A percentile compares a stretch with the other conserved stretches of the same genome.
These are phyloP conservation scores for Pocillopora damicornis DNA, from an alignment of 64 coral and sea anemone species.

Conservation along the genomic window DNA sequence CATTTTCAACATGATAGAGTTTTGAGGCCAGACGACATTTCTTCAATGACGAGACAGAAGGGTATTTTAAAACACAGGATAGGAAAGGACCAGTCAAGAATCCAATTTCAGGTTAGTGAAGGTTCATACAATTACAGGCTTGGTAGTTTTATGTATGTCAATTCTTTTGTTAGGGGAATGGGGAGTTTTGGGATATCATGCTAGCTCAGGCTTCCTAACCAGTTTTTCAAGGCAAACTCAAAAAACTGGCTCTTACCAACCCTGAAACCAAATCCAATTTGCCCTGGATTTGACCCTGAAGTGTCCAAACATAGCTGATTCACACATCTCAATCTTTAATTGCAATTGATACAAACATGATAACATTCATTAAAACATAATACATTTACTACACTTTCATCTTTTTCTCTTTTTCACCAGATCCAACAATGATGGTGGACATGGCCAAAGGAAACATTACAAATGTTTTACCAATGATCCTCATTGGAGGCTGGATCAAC, in stretches of 20 bases:
- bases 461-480: slow-evolving; percentile 98
- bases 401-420: background rate
- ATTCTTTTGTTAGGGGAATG: too few species aligned
- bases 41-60: slow-evolving; percentile 94
- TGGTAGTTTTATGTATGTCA: too few species aligned
- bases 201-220: too few species aligned
- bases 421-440: slow-evolving; percentile 99
- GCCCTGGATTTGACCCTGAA: too few species aligned
- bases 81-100: slow-evolving; percentile 93
- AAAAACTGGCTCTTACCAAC: background rate
- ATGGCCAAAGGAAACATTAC: slow-evolving; percentile 99
- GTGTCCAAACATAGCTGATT: too few species aligned
- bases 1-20: slow-evolving; percentile 22
- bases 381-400: too few species aligned
- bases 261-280: background rate
- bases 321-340: too few species aligned
- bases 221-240: too few species aligned
- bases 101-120: slow-evolving; percentile 86
- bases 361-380: too few species aligned
- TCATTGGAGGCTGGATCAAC: slow-evolving; percentile 99
- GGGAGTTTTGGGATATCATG: too few species aligned
- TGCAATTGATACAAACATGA: too few species aligned
- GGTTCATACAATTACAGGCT: background rate
- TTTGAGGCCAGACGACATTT: slow-evolving; percentile 95
- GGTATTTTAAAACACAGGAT: slow-evolving; percentile 95